Evolutionary conservation across 2,113 vertebrate species (phyloP).

Genomic region (Crotophaga sulcirostris): DNA sequence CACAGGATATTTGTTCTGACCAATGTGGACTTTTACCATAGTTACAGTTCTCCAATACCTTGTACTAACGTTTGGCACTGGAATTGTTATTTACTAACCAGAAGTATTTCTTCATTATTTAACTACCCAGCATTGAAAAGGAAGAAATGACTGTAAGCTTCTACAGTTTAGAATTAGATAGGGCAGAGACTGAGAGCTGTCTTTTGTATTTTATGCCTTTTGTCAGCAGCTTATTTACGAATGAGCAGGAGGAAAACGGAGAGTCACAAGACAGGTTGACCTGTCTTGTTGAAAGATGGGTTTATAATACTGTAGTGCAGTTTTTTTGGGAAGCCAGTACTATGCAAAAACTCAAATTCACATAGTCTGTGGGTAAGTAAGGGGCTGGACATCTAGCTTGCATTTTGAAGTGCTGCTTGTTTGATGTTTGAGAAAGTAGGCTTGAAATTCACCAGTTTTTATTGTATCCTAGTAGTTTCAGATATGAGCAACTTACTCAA

Average conservation of each 20-base stretch:
- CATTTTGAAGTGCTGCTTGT: neutral
- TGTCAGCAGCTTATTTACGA: conserved; percentile 25
- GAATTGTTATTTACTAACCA: conserved; percentile 68
- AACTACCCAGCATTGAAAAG: conserved; percentile 19
- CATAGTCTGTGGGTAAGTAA: neutral
- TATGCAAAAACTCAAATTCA: neutral
- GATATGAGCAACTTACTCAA: neutral
- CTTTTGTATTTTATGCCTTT: conserved; percentile 29
- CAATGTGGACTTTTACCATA: conserved; percentile 35
- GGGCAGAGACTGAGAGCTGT: conserved; percentile 31
- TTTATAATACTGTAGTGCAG: neutral
- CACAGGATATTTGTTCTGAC: neutral
- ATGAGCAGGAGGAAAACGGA: neutral
- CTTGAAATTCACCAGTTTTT: neutral
- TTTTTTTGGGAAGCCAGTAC: neutral
- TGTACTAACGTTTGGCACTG: conserved; percentile 73
- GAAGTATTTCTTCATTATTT: conserved; percentile 71
- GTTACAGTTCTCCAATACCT: conserved; percentile 58
- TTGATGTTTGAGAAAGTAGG: neutral
- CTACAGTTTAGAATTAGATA: conserved; percentile 35
- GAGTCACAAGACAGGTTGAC: neutral
- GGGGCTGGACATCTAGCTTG: neutral
- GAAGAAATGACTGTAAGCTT: conserved; percentile 41
- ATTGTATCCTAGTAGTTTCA: neutral
- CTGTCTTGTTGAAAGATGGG: neutral